Conservation (phyloP, 2,888 invertebrate genomes). For the Nephrocerus scutellatus region DNA sequence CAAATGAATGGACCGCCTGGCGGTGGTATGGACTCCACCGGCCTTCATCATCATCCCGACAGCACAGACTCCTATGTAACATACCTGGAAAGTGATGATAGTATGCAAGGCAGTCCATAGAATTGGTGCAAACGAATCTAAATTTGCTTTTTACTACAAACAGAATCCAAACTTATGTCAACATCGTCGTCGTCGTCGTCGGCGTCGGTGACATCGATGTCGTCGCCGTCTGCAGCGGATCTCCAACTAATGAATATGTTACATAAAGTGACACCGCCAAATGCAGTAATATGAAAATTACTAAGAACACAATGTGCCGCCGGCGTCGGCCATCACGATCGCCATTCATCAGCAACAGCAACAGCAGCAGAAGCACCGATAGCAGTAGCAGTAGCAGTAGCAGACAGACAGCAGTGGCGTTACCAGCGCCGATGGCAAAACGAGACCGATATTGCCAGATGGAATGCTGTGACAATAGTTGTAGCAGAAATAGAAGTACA, state of each 20-base stretch:
- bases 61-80: slow-evolving; percentile 84
- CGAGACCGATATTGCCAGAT: too few species aligned
- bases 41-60: slow-evolving; percentile 64
- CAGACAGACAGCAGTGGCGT: too few species aligned
- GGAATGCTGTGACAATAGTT: too few species aligned
- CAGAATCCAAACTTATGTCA: slow-evolving; percentile 46
- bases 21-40: slow-evolving; percentile 50
- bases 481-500: too few species aligned
- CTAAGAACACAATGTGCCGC: too few species aligned
- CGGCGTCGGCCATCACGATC: too few species aligned
- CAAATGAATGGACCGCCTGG: slow-evolving; percentile 54
- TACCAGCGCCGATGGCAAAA: too few species aligned
- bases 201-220: slow-evolving; percentile 20
- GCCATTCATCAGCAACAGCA: slow-evolving; percentile 17
- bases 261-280: slow-evolving; percentile 39
- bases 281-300: slow-evolving; percentile 25
- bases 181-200: slow-evolving; percentile 37
- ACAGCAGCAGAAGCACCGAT: slow-evolving; percentile 22
- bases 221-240: slow-evolving; percentile 11
- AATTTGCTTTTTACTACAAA: slow-evolving; percentile 45
- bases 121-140: slow-evolving; percentile 44
- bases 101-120: slow-evolving; percentile 68
- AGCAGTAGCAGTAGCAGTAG: too few species aligned
- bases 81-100: slow-evolving; percentile 84
- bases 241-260: slow-evolving; percentile 45